These are phyloP conservation scores for Centropus unirufus DNA, from an alignment of 2,113 vertebrate species.

Conservation along the genomic window DNA sequence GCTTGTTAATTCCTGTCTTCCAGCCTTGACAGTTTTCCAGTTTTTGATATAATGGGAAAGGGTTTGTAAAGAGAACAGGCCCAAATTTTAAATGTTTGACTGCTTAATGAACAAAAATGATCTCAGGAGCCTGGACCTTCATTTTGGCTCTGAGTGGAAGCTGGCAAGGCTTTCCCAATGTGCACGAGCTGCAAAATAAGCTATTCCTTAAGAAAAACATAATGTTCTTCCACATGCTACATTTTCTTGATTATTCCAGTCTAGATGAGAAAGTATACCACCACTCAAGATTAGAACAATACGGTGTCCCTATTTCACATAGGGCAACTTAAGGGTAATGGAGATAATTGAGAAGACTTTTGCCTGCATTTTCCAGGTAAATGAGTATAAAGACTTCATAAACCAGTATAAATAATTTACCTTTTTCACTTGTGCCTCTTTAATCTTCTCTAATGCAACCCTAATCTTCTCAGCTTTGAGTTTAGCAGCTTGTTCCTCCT, in stretches of 20 bases:
- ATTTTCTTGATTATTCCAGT: background rate
- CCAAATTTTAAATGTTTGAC: background rate
- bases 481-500: constrained; percentile 98
- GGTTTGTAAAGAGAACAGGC: background rate
- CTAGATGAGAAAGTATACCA: background rate
- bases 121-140: background rate
- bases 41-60: background rate
- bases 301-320: background rate
- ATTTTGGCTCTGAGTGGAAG: background rate
- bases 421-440: constrained; percentile 99
- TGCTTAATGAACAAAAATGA: background rate
- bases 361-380: background rate
- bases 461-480: constrained; percentile 97
- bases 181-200: background rate
- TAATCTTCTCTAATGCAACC: constrained; percentile 97
- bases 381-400: background rate
- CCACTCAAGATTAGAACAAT: background rate
- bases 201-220: background rate
- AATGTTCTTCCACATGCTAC: background rate
- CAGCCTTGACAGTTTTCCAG: background rate
- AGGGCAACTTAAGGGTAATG: background rate
- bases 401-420: constrained; percentile 67
- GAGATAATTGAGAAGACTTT: background rate
- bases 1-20: background rate
- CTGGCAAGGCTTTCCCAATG: background rate